Percentiles rank a stretch among this genome's conserved stretches.
phyloP scores from a whole-genome alignment of 1,140 invertebrate genomes.

The Drosophila erecta region DNA sequence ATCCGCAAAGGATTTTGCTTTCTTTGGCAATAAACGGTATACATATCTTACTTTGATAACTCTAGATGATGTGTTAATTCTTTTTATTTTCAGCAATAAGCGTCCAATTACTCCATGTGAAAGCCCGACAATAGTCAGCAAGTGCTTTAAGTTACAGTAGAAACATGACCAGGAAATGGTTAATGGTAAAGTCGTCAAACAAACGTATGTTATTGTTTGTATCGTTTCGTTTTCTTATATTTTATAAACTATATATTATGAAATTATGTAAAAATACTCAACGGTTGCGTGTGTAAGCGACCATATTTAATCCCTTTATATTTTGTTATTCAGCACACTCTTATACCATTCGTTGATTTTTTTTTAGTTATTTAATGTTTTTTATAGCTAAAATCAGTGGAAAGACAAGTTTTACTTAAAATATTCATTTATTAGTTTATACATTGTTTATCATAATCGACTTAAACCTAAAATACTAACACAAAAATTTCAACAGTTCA shows the following conservation, averaged over 20 bases:
- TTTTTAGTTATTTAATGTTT: slow-evolving; percentile 5
- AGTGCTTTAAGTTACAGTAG: slow-evolving; percentile 37
- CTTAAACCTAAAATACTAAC: slow-evolving; percentile 65
- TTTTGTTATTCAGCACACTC: slow-evolving; percentile 1
- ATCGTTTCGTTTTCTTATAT: slow-evolving; percentile 5
- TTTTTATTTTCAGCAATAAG: slow-evolving; percentile 37
- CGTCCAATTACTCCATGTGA: slow-evolving; percentile 13
- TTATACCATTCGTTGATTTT: slow-evolving; percentile 17
- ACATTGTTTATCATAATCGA: slow-evolving; percentile 43
- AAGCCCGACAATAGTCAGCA: slow-evolving; percentile 29
- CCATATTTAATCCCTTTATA: neutral
- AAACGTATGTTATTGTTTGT: slow-evolving; percentile 10
- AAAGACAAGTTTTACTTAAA: slow-evolving; percentile 33
- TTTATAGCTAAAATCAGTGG: slow-evolving; percentile 14
- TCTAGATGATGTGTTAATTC: neutral
- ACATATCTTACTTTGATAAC: too few relatives aligned
- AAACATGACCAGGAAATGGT: slow-evolving; percentile 6
- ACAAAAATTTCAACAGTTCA: slow-evolving; percentile 80
- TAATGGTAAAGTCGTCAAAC: neutral
- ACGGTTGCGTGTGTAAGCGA: slow-evolving; percentile 1
- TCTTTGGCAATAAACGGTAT: slow-evolving; percentile 57
- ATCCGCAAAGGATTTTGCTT: slow-evolving; percentile 35
- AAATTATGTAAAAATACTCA: slow-evolving; percentile 3
- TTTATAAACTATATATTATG: slow-evolving; percentile 11
- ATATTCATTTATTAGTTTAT: slow-evolving; percentile 52